phyloP scores from a whole-genome alignment of 2,113 vertebrate species.

The Upupa epops region DNA sequence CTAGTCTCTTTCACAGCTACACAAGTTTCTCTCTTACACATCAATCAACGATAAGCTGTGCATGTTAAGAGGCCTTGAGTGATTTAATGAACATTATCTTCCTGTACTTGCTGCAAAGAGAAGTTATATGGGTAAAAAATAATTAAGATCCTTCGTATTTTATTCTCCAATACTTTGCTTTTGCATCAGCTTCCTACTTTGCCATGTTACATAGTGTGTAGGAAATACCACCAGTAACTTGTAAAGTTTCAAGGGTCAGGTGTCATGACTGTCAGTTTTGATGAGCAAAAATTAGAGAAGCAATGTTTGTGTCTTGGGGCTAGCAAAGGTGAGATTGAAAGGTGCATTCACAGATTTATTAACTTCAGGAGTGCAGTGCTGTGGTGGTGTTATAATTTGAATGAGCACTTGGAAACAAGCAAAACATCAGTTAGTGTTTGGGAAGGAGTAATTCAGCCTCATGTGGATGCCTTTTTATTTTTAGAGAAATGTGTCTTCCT shows the following conservation, averaged over 20 bases:
- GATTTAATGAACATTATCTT: neutral
- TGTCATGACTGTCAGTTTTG: neutral
- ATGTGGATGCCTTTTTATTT: constrained; percentile 58
- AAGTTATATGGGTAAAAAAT: neutral
- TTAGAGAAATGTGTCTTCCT: constrained; percentile 61
- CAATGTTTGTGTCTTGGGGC: neutral
- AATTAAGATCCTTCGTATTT: neutral
- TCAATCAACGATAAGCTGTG: neutral
- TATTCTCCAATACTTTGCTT: neutral
- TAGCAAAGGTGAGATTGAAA: neutral
- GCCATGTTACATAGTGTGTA: accelerated
- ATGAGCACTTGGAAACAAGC: constrained; percentile 42
- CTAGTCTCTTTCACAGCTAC: neutral
- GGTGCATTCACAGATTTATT: neutral
- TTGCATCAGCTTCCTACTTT: neutral
- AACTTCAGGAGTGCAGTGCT: neutral
- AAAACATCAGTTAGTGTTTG: constrained; percentile 53
- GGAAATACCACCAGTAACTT: neutral
- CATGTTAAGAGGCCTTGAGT: neutral
- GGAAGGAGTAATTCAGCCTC: constrained; percentile 47
- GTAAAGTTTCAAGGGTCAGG: neutral
- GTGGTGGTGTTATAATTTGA: constrained; percentile 38
- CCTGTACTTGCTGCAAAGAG: neutral
- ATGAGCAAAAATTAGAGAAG: neutral
- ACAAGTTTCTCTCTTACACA: neutral